Evolutionary conservation across 2,888 invertebrate genomes (phyloP).

Genomic region (Drosophila fungiperda): DNA sequence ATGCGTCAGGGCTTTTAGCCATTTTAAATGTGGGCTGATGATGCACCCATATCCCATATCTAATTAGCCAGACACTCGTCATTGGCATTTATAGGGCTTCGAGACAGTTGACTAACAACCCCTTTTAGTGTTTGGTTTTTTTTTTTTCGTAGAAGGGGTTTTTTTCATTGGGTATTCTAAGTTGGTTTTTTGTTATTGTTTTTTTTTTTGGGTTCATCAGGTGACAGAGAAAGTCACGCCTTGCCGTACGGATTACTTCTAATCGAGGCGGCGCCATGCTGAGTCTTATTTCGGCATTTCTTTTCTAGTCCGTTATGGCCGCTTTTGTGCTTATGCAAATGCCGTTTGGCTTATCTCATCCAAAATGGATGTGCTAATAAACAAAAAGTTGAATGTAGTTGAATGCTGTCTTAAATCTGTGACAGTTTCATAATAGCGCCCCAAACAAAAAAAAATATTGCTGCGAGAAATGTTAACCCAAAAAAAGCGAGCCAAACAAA

Average conservation of each 20-base stretch:
- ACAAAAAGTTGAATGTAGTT: constrained; percentile 53
- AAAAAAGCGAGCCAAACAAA: constrained; percentile 31
- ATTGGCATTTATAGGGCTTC: constrained; percentile 65
- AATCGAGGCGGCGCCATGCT: constrained; percentile 70
- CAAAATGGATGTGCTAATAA: constrained; percentile 56
- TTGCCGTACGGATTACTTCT: constrained; percentile 49
- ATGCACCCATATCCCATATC: constrained; percentile 48
- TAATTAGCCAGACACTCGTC: constrained; percentile 64
- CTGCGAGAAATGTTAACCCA: constrained; percentile 41
- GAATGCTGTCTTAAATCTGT: constrained; percentile 63
- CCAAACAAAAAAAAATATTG: constrained; percentile 25
- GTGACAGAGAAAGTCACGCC: constrained; percentile 57
- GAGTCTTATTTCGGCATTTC: constrained; percentile 58
- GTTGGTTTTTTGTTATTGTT: neutral
- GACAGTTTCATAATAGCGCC: constrained; percentile 76
- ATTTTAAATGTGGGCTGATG: neutral
- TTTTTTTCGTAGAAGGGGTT: constrained; percentile 20
- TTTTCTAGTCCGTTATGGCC: constrained; percentile 29
- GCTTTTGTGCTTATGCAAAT: constrained; percentile 72
- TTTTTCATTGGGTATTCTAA: constrained; percentile 22
- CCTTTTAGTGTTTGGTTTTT: constrained; percentile 24
- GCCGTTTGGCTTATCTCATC: constrained; percentile 65
- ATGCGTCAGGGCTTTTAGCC: constrained; percentile 36
- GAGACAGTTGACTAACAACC: constrained; percentile 31
- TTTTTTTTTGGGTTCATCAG: constrained; percentile 23